Conservation (phyloP, 2,113 vertebrate species). For the Neolamprologus sp. region DNA sequence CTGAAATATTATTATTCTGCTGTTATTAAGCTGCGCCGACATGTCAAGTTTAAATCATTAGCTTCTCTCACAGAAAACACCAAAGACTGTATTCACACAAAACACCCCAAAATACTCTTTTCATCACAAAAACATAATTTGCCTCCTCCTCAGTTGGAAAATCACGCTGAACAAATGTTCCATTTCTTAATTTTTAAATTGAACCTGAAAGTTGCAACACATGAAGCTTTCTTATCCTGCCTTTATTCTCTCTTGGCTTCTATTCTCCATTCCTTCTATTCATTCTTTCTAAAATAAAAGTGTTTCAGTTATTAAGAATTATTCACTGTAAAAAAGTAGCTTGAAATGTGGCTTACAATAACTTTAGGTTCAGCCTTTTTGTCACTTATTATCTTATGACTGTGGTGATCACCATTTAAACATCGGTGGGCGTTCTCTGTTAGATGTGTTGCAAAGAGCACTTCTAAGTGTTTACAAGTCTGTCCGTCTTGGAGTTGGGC, state of each 20-base stretch:
- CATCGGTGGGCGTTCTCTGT: background rate
- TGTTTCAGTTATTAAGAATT: background rate
- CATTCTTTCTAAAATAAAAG: background rate
- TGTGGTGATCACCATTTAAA: background rate
- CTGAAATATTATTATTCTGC: slow-evolving; percentile 49
- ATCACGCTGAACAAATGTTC: background rate
- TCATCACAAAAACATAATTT: slow-evolving; percentile 8
- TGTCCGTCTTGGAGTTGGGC: background rate
- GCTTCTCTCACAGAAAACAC: slow-evolving; percentile 11
- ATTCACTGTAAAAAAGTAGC: background rate
- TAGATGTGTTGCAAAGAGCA: background rate
- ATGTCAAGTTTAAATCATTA: slow-evolving; percentile 36
- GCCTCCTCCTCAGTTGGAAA: background rate
- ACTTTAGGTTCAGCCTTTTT: background rate
- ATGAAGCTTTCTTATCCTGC: background rate
- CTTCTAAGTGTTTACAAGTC: background rate
- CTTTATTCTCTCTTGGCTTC: background rate
- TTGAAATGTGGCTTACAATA: background rate
- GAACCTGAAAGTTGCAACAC: background rate
- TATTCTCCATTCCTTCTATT: background rate
- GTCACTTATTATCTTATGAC: background rate
- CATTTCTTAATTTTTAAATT: background rate
- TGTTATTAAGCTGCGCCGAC: slow-evolving; percentile 29
- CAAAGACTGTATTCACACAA: slow-evolving; percentile 1
- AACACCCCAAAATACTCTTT: slow-evolving; percentile 5